Evolutionary conservation across 2,888 invertebrate genomes (phyloP), one percentile per base, ranked within the genome.

Genomic region (Didymodactylos carnosus): DNA sequence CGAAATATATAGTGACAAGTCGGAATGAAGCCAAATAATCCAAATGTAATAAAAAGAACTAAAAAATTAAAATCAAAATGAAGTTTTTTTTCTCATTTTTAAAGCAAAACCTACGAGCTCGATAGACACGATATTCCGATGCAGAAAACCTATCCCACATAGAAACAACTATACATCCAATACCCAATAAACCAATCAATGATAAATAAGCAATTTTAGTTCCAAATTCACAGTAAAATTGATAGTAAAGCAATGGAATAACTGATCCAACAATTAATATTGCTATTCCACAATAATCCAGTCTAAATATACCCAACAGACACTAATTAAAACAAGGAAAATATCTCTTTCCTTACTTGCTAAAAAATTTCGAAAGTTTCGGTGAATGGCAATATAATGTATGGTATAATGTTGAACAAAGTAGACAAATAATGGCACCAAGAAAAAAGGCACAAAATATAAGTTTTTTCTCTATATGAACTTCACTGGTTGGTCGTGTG

Each of bases 211-310:
- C 90, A 73, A 92, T 87, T 84, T 94, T 94, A 29, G 92, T 91
- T 83, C 90, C 89, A 83, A 91, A 91, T 82, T 94, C 92, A 84
- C 98, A 98, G 85, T 98, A 86, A 98, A 75, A 98, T 80, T 94
- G 94, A 84, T 98, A 99, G 84, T 98, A 97, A 41, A 99, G 87
- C 97, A 97, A 98, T 46, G 98, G 98, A 77, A 99, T 94, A 86
- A 97, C 97, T 62, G 95, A 95, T 70, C 97, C 97, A 90, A 97
- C 94, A 77, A 97, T 98, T 76, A 98, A 87, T 82, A 98, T 86
- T 16, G 97, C 93, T 80, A 98, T 98, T 75, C 98, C 98, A 84
- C 95, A 95, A 84, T 98, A 99, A 85, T 99, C 98, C 81, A 99
- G 86, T 81, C 89, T 89, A 80, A 71, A 82, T 62, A 69, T 35